A percentile compares a stretch with the other conserved stretches of the same genome.
Conservation (phyloP, 2,888 invertebrate species). For the Anagyrus pseudococci region DNA sequence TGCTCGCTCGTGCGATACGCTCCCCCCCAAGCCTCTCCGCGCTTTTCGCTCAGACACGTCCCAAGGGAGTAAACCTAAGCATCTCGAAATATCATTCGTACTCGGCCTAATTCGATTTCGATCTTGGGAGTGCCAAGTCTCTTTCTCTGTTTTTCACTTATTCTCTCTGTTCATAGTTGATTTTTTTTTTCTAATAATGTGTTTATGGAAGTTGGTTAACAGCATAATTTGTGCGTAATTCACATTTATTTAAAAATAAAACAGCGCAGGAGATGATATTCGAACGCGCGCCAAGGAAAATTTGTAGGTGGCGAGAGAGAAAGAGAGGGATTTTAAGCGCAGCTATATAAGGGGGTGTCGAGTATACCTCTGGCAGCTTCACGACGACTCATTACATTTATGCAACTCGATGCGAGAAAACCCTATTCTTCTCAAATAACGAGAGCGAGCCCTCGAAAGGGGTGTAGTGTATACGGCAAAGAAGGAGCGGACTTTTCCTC, state of each 20-base stretch:
- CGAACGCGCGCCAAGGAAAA: constrained; percentile 41
- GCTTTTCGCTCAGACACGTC: too few species aligned
- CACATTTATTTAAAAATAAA: too few species aligned
- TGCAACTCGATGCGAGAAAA: constrained; percentile 38
- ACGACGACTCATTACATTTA: constrained; percentile 44
- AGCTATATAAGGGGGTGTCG: constrained; percentile 20
- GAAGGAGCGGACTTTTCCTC: constrained; percentile 19
- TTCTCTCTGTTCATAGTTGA: too few species aligned
- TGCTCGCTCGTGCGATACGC: constrained; percentile 54
- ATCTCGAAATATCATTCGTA: constrained; percentile 42
- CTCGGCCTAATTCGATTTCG: constrained; percentile 43
- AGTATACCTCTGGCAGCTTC: constrained; percentile 40
- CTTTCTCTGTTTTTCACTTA: too few species aligned
- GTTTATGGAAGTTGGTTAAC: too few species aligned
- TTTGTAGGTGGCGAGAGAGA: neutral
- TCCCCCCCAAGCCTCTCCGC: too few species aligned
- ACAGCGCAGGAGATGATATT: constrained; percentile 36
- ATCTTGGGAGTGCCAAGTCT: neutral
- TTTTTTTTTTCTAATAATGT: too few species aligned
- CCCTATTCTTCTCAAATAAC: constrained; percentile 28
- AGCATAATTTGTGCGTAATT: too few species aligned
- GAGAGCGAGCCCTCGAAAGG: constrained; percentile 20
- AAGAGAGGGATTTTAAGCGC: neutral
- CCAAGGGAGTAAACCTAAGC: too few species aligned
- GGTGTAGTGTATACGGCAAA: neutral